These are phyloP conservation scores for Aphidoletes aphidimyza DNA, from an alignment of 2,888 invertebrate genomes.

Conservation along the genomic window DNA sequence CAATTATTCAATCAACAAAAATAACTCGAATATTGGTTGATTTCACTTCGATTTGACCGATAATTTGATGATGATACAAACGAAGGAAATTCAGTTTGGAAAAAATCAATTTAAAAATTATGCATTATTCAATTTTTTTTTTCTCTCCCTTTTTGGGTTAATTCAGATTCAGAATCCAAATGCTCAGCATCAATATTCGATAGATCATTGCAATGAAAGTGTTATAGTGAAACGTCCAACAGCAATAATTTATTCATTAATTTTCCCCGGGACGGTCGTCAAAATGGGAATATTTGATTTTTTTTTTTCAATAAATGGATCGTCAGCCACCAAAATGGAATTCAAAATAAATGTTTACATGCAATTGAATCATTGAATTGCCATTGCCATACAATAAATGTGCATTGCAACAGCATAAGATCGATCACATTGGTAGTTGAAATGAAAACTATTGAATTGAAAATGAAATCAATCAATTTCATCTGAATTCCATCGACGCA, in stretches of 20 bases:
- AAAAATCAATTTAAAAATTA: background rate
- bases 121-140: slow-evolving; percentile 38
- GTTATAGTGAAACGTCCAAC: background rate
- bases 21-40: background rate
- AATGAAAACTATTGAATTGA: background rate
- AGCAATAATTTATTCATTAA: slow-evolving; percentile 21
- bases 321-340: too few relatives aligned
- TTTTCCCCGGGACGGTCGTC: background rate
- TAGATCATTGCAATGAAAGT: background rate
- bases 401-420: background rate
- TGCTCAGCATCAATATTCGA: background rate
- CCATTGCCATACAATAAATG: background rate
- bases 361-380: slow-evolving; percentile 9
- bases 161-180: background rate
- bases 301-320: background rate
- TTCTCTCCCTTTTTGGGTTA: too few relatives aligned
- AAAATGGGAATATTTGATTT: background rate
- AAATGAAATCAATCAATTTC: slow-evolving; percentile 33
- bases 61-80: background rate
- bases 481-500: background rate
- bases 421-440: slow-evolving; percentile 24
- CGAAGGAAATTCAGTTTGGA: background rate
- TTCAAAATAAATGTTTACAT: slow-evolving; percentile 23
- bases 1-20: slow-evolving; percentile 23
- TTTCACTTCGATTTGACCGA: background rate